Percentiles rank a stretch among this genome's conserved stretches.
Conservation (phyloP, 2,113 vertebrate genomes). For the Tetrao urogallus region DNA sequence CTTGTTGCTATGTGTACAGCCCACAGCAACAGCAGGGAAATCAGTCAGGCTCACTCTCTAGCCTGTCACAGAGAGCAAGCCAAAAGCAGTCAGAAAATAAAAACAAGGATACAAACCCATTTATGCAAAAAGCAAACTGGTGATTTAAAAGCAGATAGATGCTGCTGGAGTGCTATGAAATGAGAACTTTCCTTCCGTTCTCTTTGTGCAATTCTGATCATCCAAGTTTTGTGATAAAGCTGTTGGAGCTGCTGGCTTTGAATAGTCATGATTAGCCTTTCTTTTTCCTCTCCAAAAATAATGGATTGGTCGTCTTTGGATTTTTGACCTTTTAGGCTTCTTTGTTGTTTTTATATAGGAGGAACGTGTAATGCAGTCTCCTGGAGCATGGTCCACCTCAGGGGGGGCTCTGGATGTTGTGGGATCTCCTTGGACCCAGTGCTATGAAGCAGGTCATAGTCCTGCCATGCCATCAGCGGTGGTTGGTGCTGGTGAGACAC, state of each 20-base stretch:
- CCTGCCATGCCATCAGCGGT: not conserved
- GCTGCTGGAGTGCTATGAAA: not conserved
- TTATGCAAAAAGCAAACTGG: not conserved
- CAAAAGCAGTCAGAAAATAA: not conserved
- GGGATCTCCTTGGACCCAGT: not conserved
- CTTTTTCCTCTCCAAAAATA: not conserved
- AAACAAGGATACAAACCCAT: not conserved
- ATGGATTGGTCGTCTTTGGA: not conserved
- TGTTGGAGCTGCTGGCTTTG: not conserved
- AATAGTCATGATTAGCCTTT: not conserved
- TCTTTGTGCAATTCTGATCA: not conserved
- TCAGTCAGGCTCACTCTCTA: not conserved
- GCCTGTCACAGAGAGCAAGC: not conserved
- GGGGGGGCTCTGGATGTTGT: not conserved
- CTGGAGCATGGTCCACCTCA: rapidly evolving
- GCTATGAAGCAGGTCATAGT: not conserved
- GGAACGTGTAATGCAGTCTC: not conserved
- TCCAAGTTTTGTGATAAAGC: not conserved
- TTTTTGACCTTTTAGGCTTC: not conserved
- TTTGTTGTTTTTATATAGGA: not conserved
- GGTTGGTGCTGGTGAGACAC: not conserved
- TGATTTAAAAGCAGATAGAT: not conserved
- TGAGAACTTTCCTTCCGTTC: not conserved
- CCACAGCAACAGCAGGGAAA: not conserved
- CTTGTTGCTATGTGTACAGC: slow-evolving; percentile 37